Conservation (phyloP, 2,797 vertebrate species). For the Semaprochilodus insignis region DNA sequence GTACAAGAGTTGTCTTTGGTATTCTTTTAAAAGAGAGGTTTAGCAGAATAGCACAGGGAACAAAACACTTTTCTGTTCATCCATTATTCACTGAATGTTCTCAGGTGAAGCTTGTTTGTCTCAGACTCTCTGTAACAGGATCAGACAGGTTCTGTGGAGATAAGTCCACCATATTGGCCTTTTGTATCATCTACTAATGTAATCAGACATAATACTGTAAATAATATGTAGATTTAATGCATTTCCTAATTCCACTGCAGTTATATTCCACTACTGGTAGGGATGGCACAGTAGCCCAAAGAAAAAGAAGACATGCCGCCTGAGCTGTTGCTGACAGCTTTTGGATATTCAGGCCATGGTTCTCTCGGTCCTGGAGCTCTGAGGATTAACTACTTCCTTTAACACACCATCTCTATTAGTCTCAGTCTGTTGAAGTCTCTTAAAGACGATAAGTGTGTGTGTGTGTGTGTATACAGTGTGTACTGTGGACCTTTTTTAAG, state of each 20-base stretch:
- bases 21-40: background rate
- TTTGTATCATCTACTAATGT: background rate
- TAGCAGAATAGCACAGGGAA: background rate
- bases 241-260: background rate
- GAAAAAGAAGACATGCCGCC: background rate
- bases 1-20: background rate
- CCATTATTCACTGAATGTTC: constrained; percentile 16
- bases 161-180: background rate
- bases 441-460: no score
- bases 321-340: background rate
- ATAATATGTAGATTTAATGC: background rate
- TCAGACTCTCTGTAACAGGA: background rate
- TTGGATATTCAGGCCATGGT: background rate
- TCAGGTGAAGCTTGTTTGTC: constrained; percentile 9
- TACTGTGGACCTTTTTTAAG: no score
- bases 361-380: background rate
- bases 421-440: no score
- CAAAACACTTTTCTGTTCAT: background rate
- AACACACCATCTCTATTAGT: no score
- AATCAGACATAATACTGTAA: background rate
- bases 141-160: background rate
- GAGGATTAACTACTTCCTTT: background rate
- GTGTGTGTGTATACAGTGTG: no score
- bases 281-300: background rate
- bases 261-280: background rate